A percentile compares a stretch with the other conserved stretches of the same genome.
Conservation (phyloP, 64 coral and sea anemone genomes). For the Stylophora pistillata region DNA sequence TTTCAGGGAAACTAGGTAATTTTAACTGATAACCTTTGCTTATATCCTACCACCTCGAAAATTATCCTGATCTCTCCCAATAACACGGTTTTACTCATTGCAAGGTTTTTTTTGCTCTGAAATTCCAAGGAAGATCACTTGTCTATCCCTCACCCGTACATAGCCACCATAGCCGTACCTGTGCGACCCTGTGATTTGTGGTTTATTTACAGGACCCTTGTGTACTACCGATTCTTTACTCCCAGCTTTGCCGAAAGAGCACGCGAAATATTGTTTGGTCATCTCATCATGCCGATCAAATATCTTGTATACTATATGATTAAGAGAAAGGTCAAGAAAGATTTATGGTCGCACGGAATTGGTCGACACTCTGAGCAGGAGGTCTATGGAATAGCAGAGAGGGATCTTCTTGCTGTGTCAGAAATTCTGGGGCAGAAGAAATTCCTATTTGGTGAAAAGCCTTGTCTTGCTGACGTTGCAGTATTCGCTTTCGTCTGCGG, state of each 20-base stretch:
- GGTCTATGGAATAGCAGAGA: conserved; percentile 38
- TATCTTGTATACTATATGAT: not conserved
- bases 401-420: conserved; percentile 46
- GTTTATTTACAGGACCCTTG: conserved; percentile 12
- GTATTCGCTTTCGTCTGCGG: not conserved
- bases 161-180: too few species aligned
- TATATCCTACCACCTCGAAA: too few species aligned
- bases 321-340: not conserved
- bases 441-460: conserved; percentile 62
- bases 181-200: too few species aligned
- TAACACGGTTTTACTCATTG: too few species aligned
- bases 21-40: too few species aligned
- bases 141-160: too few species aligned
- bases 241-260: not conserved
- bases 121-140: too few species aligned
- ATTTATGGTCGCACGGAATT: conserved; percentile 34
- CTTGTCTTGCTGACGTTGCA: conserved; percentile 50
- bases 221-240: not conserved
- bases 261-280: not conserved
- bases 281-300: not conserved
- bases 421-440: conserved; percentile 28
- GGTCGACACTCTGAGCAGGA: conserved; percentile 45
- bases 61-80: too few species aligned
- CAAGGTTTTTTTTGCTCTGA: too few species aligned
- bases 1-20: too few species aligned